A percentile compares a stretch with the other conserved stretches of the same genome.
These are phyloP conservation scores for Timema podura DNA, from an alignment of 2,888 invertebrate genomes.

Conservation along the genomic window DNA sequence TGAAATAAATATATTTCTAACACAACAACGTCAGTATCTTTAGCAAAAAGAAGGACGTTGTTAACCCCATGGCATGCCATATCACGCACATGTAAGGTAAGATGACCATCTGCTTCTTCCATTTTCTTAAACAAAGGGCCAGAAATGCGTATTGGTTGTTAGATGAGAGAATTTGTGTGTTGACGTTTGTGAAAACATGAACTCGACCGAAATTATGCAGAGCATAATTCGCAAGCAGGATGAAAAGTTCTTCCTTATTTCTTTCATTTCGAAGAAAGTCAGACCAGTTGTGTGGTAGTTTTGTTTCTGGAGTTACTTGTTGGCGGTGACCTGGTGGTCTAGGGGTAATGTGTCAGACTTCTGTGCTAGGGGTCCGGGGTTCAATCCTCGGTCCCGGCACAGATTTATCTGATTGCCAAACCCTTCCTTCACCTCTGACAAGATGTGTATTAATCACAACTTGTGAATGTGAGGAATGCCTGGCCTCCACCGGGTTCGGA, in stretches of 20 bases:
- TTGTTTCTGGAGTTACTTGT: neutral
- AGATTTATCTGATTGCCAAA: no score
- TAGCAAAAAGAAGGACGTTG: neutral
- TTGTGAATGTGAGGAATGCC: no score
- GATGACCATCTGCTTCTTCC: neutral
- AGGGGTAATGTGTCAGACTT: no score
- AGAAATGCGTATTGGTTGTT: neutral
- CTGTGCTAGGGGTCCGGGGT: no score
- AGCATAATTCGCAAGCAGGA: neutral
- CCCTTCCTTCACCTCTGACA: no score
- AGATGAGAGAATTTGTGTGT: slow-evolving; percentile 4
- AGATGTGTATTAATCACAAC: no score
- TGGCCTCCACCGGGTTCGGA: no score
- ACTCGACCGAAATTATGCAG: neutral
- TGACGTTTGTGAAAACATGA: neutral
- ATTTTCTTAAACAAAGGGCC: neutral
- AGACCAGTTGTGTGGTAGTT: neutral
- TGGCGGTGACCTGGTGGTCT: no score
- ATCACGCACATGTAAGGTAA: neutral
- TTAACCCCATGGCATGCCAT: neutral
- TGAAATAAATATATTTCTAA: neutral
- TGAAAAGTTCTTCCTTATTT: neutral
- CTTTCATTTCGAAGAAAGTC: neutral
- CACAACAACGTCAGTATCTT: neutral
- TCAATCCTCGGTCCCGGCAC: no score